Conservation (phyloP, 1,140 invertebrate species). For the Charaxes varanes region DNA sequence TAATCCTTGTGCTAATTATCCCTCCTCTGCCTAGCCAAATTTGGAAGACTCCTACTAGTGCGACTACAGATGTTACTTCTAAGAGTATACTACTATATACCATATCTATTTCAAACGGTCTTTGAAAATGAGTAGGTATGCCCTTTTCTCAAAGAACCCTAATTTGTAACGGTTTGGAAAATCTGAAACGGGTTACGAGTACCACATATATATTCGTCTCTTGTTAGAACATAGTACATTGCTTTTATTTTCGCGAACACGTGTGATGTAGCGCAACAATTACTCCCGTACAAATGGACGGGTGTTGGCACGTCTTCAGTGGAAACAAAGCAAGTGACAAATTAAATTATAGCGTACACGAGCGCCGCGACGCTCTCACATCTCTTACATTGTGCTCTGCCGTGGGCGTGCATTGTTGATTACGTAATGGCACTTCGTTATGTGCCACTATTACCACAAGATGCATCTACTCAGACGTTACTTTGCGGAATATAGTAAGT, state of each 20-base stretch:
- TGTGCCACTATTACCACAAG: no score
- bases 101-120: no score
- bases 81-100: no score
- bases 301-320: constrained; percentile 40
- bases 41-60: no score
- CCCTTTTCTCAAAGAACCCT: no score
- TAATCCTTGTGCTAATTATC: no score
- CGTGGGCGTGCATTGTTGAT: constrained; percentile 22
- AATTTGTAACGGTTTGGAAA: no score
- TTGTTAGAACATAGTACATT: not conserved
- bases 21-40: no score
- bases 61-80: no score
- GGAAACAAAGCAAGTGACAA: constrained; percentile 45
- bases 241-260: not conserved
- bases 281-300: constrained; percentile 35
- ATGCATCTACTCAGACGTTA: no score
- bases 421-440: constrained; percentile 18
- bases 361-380: constrained; percentile 21
- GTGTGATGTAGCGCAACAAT: constrained; percentile 6
- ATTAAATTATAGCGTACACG: constrained; percentile 34
- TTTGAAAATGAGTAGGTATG: no score
- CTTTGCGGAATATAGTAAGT: no score
- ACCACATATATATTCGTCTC: not conserved
- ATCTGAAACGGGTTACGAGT: not conserved
- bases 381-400: constrained; percentile 23